Evolutionary conservation across 37 sponge, comb jelly and placozoan species (phyloP), one percentile per base, ranked within the genome.

Genomic region (Chondrosia reniformis): DNA sequence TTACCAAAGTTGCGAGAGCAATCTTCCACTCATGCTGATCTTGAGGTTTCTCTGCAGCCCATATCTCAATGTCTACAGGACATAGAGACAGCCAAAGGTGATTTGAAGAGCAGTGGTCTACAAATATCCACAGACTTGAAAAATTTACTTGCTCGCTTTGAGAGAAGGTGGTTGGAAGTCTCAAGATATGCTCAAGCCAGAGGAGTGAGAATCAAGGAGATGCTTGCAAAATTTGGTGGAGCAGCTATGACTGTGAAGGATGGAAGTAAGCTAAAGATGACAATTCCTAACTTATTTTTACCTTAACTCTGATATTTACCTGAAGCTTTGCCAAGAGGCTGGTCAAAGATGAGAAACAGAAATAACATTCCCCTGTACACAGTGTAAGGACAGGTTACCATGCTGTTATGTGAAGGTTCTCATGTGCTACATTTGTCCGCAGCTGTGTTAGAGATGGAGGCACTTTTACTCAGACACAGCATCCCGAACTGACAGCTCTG

Each of bases 251-350:
- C 72, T 13, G 36, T 69, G 44, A 69, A 44, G 42, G 72, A 69
- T 69, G 72, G 72, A 12, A 40, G 72, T 69, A 25, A 69, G 72
- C 42, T 1, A 13, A 59, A 15, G 10, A 19, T 49, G 52, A 15
- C 52, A 19, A 10, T 49, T 49, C 52, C 10, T 49, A 49, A 49
- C 15, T 10, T 49, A 15, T 49, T 49, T 49, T 49, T 49, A 19
- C 32, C 65, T 22, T 25, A 45, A 44, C 17, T 75, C 8, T 24
- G 22, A 1, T 77, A 19, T 57, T 52, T 13, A 71, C 3, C 28
- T 80, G 8, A 46, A 89, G 90, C 63, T 52, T 63, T 89, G 22
- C 90, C 90, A 28, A 30, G 40, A 33, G 85, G 90, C 25, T 89
- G 90, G 90, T 34, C 46, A 17, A 89, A 77, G 63, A 59, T n/a